Conservation (phyloP, 2,797 vertebrate species). For the Mastacembelus armatus region DNA sequence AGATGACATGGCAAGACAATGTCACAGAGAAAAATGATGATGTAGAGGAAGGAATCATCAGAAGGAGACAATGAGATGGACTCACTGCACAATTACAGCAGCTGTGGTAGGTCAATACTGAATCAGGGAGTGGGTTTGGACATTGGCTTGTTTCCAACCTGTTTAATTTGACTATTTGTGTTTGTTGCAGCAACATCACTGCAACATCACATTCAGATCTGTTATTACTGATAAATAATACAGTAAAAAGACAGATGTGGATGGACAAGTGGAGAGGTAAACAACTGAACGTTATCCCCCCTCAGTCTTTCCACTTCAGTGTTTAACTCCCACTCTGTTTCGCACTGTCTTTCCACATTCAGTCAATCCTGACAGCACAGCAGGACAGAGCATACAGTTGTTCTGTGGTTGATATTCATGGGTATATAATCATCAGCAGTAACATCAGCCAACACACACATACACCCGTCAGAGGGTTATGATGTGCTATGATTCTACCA, state of each 20-base stretch:
- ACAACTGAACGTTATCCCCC: constrained; percentile 12
- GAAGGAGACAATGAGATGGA: too few species aligned
- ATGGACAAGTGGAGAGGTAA: constrained; percentile 10
- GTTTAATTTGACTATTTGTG: too few species aligned
- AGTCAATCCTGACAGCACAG: constrained; percentile 33
- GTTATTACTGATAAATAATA: not conserved
- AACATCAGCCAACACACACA: constrained; percentile 23
- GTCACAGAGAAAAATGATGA: too few species aligned
- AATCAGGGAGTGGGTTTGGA: too few species aligned
- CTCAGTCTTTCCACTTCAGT: constrained; percentile 7
- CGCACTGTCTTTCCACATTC: constrained; percentile 10
- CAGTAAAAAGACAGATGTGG: not conserved
- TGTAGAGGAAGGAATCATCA: too few species aligned
- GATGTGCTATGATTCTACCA: constrained; percentile 54
- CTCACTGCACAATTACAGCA: too few species aligned
- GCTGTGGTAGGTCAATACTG: too few species aligned
- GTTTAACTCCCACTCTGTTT: constrained; percentile 30
- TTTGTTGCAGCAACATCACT: too few species aligned
- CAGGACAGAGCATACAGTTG: constrained; percentile 27
- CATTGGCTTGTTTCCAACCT: too few species aligned
- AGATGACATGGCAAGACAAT: too few species aligned
- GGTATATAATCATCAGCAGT: constrained; percentile 40
- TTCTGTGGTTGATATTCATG: constrained; percentile 48
- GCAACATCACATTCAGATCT: too few species aligned
- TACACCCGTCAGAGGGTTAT: constrained; percentile 51